These are phyloP conservation scores for Polymixis lichenea DNA, from an alignment of 2,888 invertebrate species.

Conservation along the genomic window DNA sequence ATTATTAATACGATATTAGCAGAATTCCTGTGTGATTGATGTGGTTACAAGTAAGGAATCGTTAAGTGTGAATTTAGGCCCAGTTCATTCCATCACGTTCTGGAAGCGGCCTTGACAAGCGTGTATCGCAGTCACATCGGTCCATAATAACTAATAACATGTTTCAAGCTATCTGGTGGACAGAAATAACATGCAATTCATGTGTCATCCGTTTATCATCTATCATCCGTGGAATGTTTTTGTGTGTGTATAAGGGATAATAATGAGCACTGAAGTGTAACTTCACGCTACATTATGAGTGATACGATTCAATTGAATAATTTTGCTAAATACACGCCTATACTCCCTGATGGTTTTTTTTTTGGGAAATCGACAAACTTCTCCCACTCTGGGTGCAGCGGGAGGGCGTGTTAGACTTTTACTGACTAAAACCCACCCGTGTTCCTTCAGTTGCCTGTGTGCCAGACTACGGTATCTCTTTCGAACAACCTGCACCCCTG, in stretches of 20 bases:
- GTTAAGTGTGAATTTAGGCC: too few species aligned
- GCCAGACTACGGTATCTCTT: too few species aligned
- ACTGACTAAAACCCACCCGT: too few species aligned
- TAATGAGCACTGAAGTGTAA: conserved; percentile 17
- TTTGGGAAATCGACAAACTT: too few species aligned
- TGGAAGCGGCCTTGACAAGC: conserved; percentile 38
- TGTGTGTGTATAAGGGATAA: background rate
- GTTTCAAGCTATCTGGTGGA: conserved; percentile 45
- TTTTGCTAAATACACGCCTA: background rate
- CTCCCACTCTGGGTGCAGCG: too few species aligned
- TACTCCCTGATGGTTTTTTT: too few species aligned
- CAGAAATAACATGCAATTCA: conserved; percentile 60
- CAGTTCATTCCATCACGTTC: conserved; percentile 14
- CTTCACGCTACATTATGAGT: background rate
- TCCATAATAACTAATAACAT: conserved; percentile 55
- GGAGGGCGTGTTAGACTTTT: too few species aligned
- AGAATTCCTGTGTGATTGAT: too few species aligned
- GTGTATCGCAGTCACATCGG: conserved; percentile 32
- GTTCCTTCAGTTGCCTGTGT: too few species aligned
- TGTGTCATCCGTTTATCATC: conserved; percentile 33
- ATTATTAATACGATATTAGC: too few species aligned
- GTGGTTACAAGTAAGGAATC: too few species aligned
- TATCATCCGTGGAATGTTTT: conserved; percentile 44
- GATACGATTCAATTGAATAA: background rate
- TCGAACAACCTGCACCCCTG: too few species aligned